Conservation (phyloP, 2,888 invertebrate species). For the Sericinus montela region DNA sequence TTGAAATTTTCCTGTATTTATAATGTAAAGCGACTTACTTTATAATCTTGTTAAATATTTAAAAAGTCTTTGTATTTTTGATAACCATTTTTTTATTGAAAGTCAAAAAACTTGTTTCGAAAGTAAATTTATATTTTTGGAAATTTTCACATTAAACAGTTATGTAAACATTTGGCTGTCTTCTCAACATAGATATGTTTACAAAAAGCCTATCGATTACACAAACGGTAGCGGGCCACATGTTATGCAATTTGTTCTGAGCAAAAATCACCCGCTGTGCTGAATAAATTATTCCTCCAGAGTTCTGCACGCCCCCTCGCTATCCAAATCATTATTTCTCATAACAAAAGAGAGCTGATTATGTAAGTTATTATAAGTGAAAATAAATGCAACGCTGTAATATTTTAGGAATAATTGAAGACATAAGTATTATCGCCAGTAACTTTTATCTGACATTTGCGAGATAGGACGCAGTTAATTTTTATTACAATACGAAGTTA, state of each 20-base stretch:
- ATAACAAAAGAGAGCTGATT: slow-evolving; percentile 69
- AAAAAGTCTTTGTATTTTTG: too few relatives aligned
- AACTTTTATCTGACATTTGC: not conserved
- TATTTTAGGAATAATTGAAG: slow-evolving; percentile 48
- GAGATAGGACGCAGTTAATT: too few relatives aligned
- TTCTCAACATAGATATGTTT: slow-evolving; percentile 1
- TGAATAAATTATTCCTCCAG: slow-evolving; percentile 56
- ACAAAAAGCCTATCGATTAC: slow-evolving; percentile 45
- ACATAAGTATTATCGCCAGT: slow-evolving; percentile 39
- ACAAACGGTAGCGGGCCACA: slow-evolving; percentile 41
- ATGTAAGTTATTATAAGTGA: slow-evolving; percentile 54
- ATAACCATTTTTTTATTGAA: too few relatives aligned
- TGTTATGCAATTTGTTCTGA: slow-evolving; percentile 69
- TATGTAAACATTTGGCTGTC: not conserved
- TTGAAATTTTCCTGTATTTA: too few relatives aligned
- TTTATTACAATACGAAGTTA: too few relatives aligned
- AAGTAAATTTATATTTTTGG: too few relatives aligned
- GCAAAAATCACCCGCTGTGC: slow-evolving; percentile 65
- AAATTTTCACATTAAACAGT: too few relatives aligned
- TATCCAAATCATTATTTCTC: slow-evolving; percentile 53
- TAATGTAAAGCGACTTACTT: too few relatives aligned
- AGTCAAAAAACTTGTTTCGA: too few relatives aligned
- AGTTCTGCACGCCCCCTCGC: slow-evolving; percentile 54
- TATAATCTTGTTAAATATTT: too few relatives aligned
- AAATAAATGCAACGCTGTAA: slow-evolving; percentile 35